Percentiles rank a stretch among this genome's conserved stretches.
Evolutionary conservation across 2,888 invertebrate genomes (phyloP).

Genomic region (Xiphydria camelus): DNA sequence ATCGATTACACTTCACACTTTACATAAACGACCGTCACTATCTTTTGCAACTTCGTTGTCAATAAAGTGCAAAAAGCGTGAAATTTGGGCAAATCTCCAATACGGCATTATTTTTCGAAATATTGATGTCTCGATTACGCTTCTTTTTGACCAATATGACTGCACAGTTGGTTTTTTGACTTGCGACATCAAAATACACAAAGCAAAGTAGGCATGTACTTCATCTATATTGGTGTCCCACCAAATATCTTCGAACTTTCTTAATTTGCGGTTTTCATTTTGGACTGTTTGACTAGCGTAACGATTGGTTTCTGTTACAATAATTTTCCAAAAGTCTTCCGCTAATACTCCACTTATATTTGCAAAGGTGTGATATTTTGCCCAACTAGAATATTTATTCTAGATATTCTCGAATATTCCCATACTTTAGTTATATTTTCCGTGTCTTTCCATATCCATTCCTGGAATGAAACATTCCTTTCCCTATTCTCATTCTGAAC

Average conservation of each 20-base stretch:
- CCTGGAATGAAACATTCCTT: conserved; percentile 9
- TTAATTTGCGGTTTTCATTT: conserved; percentile 16
- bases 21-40: conserved; percentile 15
- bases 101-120: conserved; percentile 15
- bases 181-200: conserved; percentile 30
- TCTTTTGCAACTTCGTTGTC: conserved; percentile 15
- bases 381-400: conserved; percentile 12
- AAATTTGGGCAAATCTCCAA: conserved; percentile 8
- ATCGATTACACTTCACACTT: conserved; percentile 18
- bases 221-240: conserved; percentile 21
- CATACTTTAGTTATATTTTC: conserved; percentile 13
- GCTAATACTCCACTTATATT: conserved; percentile 11
- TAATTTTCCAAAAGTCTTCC: conserved; percentile 15
- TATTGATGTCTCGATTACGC: conserved; percentile 22
- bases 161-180: conserved; percentile 24
- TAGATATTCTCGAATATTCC: conserved; percentile 10
- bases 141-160: conserved; percentile 23
- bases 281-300: conserved; percentile 14
- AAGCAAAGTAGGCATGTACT: conserved; percentile 25
- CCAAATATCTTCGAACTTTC: conserved; percentile 22
- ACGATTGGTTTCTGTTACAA: conserved; percentile 9
- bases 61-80: conserved; percentile 19
- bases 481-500: conserved; percentile 8
- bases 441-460: conserved; percentile 13
- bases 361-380: conserved; percentile 15